These are phyloP conservation scores for Melanostigma gelatinosum DNA, from an alignment of 2,113 vertebrate species.

Conservation along the genomic window DNA sequence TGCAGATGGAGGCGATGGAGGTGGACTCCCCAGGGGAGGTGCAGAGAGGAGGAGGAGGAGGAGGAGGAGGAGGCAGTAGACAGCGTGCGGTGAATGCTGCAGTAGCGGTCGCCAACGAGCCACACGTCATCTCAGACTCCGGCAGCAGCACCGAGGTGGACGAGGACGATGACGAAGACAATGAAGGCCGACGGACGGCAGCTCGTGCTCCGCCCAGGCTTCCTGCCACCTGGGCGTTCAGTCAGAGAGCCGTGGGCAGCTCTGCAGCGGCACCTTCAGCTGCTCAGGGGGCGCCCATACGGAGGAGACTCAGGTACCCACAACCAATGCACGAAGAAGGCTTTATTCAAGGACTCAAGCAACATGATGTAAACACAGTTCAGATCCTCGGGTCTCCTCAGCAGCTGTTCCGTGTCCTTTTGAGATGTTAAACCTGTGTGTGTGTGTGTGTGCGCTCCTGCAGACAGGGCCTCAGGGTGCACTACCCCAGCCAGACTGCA, in stretches of 20 bases:
- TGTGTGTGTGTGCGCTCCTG: not conserved
- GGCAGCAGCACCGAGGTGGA: constrained; percentile 67
- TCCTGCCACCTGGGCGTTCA: constrained; percentile 76
- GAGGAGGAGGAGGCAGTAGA: not conserved
- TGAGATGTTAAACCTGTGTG: not conserved
- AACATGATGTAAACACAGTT: too few relatives aligned
- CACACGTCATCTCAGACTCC: constrained; percentile 56
- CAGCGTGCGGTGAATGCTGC: not conserved
- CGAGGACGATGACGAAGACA: constrained; percentile 36
- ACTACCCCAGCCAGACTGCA: constrained; percentile 85
- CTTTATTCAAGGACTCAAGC: too few relatives aligned
- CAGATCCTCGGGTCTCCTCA: not conserved
- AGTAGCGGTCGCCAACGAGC: not conserved
- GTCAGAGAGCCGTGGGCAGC: constrained; percentile 56
- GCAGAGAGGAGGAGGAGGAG: not conserved
- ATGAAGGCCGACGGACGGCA: not conserved
- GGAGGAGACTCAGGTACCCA: constrained; percentile 71
- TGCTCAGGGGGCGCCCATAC: constrained; percentile 28
- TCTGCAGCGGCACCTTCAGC: not conserved
- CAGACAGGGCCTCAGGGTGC: constrained; percentile 77
- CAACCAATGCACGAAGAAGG: not conserved
- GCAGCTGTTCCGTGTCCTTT: not conserved
- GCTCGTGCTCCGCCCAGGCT: constrained; percentile 33
- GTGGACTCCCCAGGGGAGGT: constrained; percentile 75
- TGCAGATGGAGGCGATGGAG: constrained; percentile 90